Conservation (phyloP, 1,140 invertebrate species). For the Drosophila ogumai region DNA sequence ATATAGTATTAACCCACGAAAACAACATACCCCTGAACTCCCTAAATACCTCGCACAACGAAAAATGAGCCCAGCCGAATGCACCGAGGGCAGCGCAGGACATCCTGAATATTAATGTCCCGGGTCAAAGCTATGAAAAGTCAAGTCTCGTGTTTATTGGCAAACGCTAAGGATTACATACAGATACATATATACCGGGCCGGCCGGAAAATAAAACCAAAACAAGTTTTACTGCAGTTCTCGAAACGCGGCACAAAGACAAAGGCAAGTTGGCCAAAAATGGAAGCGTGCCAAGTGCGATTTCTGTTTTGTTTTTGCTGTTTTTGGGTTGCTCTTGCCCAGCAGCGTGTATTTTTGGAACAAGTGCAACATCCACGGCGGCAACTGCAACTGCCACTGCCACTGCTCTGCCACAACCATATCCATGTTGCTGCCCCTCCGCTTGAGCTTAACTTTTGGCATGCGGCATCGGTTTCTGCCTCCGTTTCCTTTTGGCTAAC, state of each 20-base stretch:
- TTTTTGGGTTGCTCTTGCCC: conserved; percentile 30
- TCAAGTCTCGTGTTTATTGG: conserved; percentile 49
- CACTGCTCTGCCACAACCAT: conserved; percentile 1
- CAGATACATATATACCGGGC: conserved; percentile 1
- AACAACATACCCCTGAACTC: background rate
- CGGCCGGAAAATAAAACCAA: conserved; percentile 28
- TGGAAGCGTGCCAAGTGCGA: conserved; percentile 66
- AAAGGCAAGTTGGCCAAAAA: conserved; percentile 54
- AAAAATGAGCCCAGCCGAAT: conserved; percentile 12
- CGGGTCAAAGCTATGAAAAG: conserved; percentile 44
- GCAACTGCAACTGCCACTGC: conserved; percentile 30
- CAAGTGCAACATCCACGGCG: conserved; percentile 50
- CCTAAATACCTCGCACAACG: background rate
- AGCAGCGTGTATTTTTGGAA: conserved; percentile 52
- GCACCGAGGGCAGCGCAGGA: conserved; percentile 25
- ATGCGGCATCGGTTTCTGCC: conserved; percentile 38
- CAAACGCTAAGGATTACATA: conserved; percentile 29
- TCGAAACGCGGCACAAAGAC: conserved; percentile 32
- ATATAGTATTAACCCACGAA: background rate
- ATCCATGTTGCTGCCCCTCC: background rate
- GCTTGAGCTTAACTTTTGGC: conserved; percentile 32
- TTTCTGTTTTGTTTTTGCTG: conserved; percentile 25
- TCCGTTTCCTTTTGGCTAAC: conserved; percentile 36
- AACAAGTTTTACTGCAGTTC: conserved; percentile 49
- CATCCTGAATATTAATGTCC: conserved; percentile 72